Evolutionary conservation across 2,113 vertebrate genomes (phyloP).

Genomic region (Oenanthe oenanthe): DNA sequence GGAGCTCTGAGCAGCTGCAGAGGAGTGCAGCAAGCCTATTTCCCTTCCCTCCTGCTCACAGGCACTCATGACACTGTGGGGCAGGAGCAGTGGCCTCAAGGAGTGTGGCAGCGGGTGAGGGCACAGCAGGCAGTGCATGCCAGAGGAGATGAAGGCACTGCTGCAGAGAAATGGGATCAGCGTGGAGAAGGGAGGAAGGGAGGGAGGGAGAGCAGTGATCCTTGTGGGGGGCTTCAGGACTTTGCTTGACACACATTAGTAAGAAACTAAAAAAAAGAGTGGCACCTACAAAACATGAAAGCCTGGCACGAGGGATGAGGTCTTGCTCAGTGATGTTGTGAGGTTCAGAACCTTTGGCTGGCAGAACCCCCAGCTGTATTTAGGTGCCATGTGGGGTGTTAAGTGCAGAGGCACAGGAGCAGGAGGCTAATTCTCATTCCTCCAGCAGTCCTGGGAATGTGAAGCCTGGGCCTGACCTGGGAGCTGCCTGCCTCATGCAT

Average conservation of each 20-base stretch:
- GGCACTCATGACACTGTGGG: rapidly evolving
- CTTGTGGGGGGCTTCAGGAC: not conserved
- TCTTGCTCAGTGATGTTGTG: not conserved
- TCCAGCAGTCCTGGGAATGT: not conserved
- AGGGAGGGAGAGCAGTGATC: not conserved
- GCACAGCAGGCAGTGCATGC: not conserved
- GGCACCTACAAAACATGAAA: not conserved
- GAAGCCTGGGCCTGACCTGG: not conserved
- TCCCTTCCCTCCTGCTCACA: not conserved
- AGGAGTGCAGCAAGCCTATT: not conserved
- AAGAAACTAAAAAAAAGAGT: not conserved
- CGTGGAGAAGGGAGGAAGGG: not conserved
- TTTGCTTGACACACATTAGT: not conserved
- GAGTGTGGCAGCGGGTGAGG: not conserved
- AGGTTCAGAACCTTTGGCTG: rapidly evolving
- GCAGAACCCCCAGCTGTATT: not conserved
- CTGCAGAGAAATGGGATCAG: rapidly evolving
- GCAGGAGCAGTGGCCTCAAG: not conserved
- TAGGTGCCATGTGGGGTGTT: not conserved
- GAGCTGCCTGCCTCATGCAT: conserved; percentile 39
- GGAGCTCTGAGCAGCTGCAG: rapidly evolving
- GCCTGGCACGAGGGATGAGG: rapidly evolving
- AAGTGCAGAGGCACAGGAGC: not conserved
- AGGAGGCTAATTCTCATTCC: not conserved
- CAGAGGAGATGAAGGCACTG: not conserved